Evolutionary conservation across 2,797 vertebrate genomes (phyloP).

Genomic region (Pangasius larnaudii): DNA sequence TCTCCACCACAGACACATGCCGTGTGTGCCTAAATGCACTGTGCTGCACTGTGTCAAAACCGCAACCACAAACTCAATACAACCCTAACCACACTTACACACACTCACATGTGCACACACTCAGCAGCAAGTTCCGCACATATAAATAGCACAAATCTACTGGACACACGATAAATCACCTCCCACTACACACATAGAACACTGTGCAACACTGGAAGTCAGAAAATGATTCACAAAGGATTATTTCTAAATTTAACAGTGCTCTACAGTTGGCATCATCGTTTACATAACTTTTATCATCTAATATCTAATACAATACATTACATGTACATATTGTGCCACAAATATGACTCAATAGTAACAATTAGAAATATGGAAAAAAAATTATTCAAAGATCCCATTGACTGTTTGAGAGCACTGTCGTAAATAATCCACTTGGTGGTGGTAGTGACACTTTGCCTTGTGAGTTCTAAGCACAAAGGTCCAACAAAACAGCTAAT

Average conservation of each 20-base stretch:
- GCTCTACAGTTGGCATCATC: constrained; percentile 69
- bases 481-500: constrained; percentile 53
- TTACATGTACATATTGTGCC: neutral
- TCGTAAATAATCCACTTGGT: constrained; percentile 81
- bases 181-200: constrained; percentile 48
- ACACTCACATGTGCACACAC: constrained; percentile 67
- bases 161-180: constrained; percentile 26
- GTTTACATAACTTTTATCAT: neutral
- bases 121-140: constrained; percentile 64
- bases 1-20: constrained; percentile 48
- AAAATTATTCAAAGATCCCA: constrained; percentile 5
- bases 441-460: constrained; percentile 80
- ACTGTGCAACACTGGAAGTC: constrained; percentile 50
- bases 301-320: neutral
- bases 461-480: constrained; percentile 67
- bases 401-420: constrained; percentile 79
- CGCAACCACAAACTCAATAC: constrained; percentile 60
- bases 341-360: neutral
- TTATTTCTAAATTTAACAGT: constrained; percentile 78
- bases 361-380: neutral
- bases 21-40: constrained; percentile 50
- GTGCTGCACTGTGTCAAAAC: constrained; percentile 24
- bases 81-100: constrained; percentile 51
- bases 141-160: constrained; percentile 36
- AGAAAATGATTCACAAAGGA: constrained; percentile 72